These are phyloP conservation scores for Eilema sororculum DNA, from an alignment of 2,888 invertebrate species.

Conservation along the genomic window DNA sequence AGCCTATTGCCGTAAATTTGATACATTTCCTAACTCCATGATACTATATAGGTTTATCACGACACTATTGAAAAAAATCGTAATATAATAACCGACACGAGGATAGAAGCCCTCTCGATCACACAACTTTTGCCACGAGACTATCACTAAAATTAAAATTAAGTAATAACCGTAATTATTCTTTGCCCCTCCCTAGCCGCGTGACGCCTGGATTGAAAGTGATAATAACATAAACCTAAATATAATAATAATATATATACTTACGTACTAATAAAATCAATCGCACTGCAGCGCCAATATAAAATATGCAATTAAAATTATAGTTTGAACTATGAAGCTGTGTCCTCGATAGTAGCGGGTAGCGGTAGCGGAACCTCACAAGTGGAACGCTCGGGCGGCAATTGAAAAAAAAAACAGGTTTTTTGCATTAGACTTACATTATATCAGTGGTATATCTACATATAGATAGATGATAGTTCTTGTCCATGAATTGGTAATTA, in stretches of 20 bases:
- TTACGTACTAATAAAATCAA: neutral
- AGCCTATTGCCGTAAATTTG: no score
- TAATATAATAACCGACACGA: no score
- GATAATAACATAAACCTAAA: slow-evolving; percentile 5
- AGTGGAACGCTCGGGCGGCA: neutral
- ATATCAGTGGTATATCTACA: no score
- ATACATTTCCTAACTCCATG: no score
- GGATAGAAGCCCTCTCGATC: no score
- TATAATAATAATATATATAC: slow-evolving; percentile 6
- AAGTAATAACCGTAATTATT: neutral
- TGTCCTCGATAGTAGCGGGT: neutral
- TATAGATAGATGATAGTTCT: no score
- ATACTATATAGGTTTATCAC: no score
- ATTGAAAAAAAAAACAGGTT: neutral
- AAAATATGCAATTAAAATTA: slow-evolving; percentile 26
- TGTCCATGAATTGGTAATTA: no score
- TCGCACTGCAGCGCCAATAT: neutral
- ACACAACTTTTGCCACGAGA: no score
- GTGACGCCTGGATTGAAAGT: neutral
- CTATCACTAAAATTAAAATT: neutral
- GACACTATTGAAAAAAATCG: no score
- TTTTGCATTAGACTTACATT: no score
- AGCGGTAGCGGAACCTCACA: no score
- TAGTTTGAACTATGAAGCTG: slow-evolving; percentile 22
- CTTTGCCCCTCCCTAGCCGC: neutral